Evolutionary conservation across 2,113 vertebrate genomes (phyloP), one percentile per base, ranked within the genome.

Genomic region (Bos javanicus): DNA sequence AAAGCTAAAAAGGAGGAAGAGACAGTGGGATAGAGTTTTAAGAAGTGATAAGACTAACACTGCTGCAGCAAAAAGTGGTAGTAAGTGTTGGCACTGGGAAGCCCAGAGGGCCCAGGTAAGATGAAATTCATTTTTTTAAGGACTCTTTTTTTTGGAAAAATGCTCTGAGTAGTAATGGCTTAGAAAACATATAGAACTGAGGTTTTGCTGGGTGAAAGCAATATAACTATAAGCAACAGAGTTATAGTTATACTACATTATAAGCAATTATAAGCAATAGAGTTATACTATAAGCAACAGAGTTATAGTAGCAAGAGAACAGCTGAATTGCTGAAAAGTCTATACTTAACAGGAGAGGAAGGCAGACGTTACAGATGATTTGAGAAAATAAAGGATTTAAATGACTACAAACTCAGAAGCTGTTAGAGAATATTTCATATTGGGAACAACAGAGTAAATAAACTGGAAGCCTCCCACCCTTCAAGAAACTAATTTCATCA

Each of bases 401-500:
- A 46, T 62, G 43, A 62, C 84, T 96, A 74, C 88, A 91, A 91
- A 57, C 28, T 30, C 54, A 86, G 19, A 90, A 59, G 48, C 88
- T 81, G 11, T 60, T 62, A n/a, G 16, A 64, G n/a, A 78, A 59
- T 83, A 87, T 80, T 85, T 87, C 80, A 82, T 17, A 83, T 10
- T 43, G 56, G 16, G 23, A 96, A 95, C 30, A 90, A 95, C 28
- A 28, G 9, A 81, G 33, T 2, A 85, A 23, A 48, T 74, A 96
- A 85, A 78, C 8, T 80, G 16, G 15, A 81, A 86, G n/a, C 9
- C 14, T 36, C 43, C n/a, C 28, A 80, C 15, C 6, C 46, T 80
- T 8, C 43, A 80, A 93, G 56, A 95, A 36, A 92, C 54, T 92
- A 54, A 89, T 89, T 92, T 92, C 12, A 87, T 43, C n/a, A 95